Conservation (phyloP, 2,888 invertebrate genomes). For the Philereme transversata region DNA sequence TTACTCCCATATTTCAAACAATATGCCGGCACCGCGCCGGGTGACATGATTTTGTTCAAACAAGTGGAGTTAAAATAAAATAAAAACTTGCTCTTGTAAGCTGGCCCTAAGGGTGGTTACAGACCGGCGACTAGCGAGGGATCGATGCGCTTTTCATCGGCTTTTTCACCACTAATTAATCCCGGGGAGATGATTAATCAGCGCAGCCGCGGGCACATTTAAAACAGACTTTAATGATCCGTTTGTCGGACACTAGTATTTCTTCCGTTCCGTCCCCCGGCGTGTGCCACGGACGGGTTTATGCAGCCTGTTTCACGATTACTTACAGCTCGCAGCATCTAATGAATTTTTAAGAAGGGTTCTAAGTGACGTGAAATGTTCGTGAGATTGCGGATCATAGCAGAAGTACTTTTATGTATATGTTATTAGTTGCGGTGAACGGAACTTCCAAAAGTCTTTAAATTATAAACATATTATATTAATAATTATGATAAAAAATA, state of each 20-base stretch:
- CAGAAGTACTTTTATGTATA: constrained; percentile 14
- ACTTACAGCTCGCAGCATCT: constrained; percentile 51
- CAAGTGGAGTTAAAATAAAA: constrained; percentile 4
- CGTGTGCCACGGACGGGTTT: constrained; percentile 63
- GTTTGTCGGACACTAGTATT: constrained; percentile 68
- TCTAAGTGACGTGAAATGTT: constrained; percentile 37
- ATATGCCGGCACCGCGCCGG: too few species aligned
- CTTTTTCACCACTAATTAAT: constrained; percentile 70
- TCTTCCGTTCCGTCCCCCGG: constrained; percentile 48
- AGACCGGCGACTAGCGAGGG: constrained; percentile 46
- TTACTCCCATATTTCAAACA: too few species aligned
- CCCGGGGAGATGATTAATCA: constrained; percentile 75
- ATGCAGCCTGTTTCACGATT: constrained; percentile 55
- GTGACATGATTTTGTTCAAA: constrained; percentile 1
- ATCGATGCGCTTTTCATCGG: constrained; percentile 59
- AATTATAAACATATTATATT: too few species aligned
- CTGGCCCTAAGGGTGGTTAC: constrained; percentile 49
- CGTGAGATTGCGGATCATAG: constrained; percentile 21
- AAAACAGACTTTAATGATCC: constrained; percentile 73
- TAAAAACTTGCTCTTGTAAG: constrained; percentile 6
- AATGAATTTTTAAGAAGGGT: constrained; percentile 50
- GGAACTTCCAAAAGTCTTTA: neutral
- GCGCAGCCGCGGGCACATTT: constrained; percentile 65
- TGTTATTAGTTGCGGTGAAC: constrained; percentile 4
- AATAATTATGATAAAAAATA: too few species aligned